Evolutionary conservation across 1,140 invertebrate species (phyloP), one percentile per base, ranked within the genome.

Genomic region (Hylyphantes graminicola): DNA sequence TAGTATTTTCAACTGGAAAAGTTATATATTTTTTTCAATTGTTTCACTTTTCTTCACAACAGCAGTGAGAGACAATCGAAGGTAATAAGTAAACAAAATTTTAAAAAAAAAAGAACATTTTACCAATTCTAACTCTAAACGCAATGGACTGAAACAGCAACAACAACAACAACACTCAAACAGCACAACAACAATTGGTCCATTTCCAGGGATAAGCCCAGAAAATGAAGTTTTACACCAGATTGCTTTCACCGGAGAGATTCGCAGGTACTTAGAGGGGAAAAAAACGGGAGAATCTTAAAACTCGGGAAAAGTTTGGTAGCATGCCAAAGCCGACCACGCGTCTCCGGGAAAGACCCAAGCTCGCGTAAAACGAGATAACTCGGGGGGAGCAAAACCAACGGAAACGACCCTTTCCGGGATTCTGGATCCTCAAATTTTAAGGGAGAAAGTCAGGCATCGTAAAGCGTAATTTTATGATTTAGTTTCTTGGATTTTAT

Each of bases 401-500:
- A 64, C 54, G 48, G 61, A 35, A 35, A 35, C 35, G 76, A 67
- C 35, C 35, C n/a, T 78, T 54, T 59, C 64, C 74, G 15, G 53
- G 76, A n/a, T 65, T 19, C 74, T 51, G 17, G 51, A 64, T 64
- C 54, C 67, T 53, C 54, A 78, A 78, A 65, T 76, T 78, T 78
- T 21, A 78, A 64, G 55, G 76, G 63, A 67, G 48, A 35, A 53
- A 35, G n/a, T 70, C 35, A 15, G 61, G 76, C 72, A 57, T 78
- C 76, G 76, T 78, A 78, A 78, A 78, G 76, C 76, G 61, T 65
- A 65, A 78, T 78, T 78, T 78, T 78, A 78, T 78, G 61, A 65
- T 65, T 61, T 65, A 61, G 65, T 78, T 55, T 76, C 53, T 63
- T 50, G 35, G 35, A 35, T 35, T 35, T 35, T 35, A 35, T 35